Evolutionary conservation across 2,113 vertebrate species (phyloP), one percentile per base, ranked within the genome.

Genomic region (Plecturocebus donacophilus): DNA sequence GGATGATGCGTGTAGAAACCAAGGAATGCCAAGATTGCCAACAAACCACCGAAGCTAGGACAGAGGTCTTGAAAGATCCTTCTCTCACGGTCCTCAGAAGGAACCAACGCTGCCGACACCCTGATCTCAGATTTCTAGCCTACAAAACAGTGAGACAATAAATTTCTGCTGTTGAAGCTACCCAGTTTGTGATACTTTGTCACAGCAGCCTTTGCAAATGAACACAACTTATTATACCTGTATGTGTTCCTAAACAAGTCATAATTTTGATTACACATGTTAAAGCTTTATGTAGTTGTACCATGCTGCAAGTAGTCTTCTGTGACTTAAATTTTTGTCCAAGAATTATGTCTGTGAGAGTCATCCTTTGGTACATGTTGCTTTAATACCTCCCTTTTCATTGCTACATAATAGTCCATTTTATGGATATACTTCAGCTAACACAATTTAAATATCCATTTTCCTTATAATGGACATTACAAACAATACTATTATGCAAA

Each of bases 381-480:
- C 1, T 95, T 89, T 75, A 66, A 75, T 92, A 19, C 19, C 49
- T 92, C 76, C 61, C 47, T 91, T 94, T 92, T 91, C 32, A 88
- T 79, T 75, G 40, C 49, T 93, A 35, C 2, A 13, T 49, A 35
- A 6, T 35, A 30, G 23, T 68, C n/a, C 14, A n/a, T 70, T 80
- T 91, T 45, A 64, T 85, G 12, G 76, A 81, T 64, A 70, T 14
- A 54, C 30, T 85, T 90, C 76, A 61, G 4, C 61, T 68, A 30
- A 68, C 20, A n/a, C 17, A 81, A 40, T 70, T 75, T 87, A 86
- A 92, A 80, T 54, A 35, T 89, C 35, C 30, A 45, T 45, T 68
- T 96, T 88, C n/a, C 66, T 82, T 47, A 75, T 77, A 23, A 66
- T 38, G 20, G 52, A 9, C 32, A 38, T 38, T 58, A 70, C 5